Conservation (phyloP, 2,888 invertebrate species). For the Agonopterix subpropinquella region DNA sequence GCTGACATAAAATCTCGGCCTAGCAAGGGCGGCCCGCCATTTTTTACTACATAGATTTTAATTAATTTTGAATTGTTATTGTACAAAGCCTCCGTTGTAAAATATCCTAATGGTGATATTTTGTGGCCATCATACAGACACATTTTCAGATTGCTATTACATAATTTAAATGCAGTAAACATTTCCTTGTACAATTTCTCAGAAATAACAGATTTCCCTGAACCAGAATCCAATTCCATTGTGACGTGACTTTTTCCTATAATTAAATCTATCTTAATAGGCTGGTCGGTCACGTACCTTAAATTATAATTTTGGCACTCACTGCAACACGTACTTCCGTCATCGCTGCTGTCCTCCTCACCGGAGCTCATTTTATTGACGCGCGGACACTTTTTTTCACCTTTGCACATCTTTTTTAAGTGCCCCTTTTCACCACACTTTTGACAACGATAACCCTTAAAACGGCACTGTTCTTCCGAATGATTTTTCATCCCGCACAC, state of each 20-base stretch:
- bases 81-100: conserved; percentile 4
- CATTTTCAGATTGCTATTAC: too few relatives aligned
- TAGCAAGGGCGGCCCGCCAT: conserved; percentile 4
- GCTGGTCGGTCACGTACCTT: too few relatives aligned
- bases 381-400: not conserved
- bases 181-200: conserved; percentile 2
- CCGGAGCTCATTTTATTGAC: conserved; percentile 2
- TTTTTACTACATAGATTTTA: conserved; percentile 14
- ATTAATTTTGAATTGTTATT: conserved; percentile 7
- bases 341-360: too few relatives aligned
- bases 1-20: too few relatives aligned
- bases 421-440: conserved; percentile 8
- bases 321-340: too few relatives aligned
- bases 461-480: conserved; percentile 11
- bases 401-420: conserved; percentile 12
- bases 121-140: too few relatives aligned
- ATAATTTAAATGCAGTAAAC: too few relatives aligned
- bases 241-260: too few relatives aligned
- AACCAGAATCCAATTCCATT: conserved; percentile 1
- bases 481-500: conserved; percentile 15
- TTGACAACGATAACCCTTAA: conserved; percentile 12
- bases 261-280: too few relatives aligned
- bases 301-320: too few relatives aligned
- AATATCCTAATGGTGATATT: conserved; percentile 7
- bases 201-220: conserved; percentile 13